Percentiles rank a stretch among this genome's conserved stretches.
Evolutionary conservation across 2,113 vertebrate species (phyloP).

Genomic region (Puffinus mauretanicus): DNA sequence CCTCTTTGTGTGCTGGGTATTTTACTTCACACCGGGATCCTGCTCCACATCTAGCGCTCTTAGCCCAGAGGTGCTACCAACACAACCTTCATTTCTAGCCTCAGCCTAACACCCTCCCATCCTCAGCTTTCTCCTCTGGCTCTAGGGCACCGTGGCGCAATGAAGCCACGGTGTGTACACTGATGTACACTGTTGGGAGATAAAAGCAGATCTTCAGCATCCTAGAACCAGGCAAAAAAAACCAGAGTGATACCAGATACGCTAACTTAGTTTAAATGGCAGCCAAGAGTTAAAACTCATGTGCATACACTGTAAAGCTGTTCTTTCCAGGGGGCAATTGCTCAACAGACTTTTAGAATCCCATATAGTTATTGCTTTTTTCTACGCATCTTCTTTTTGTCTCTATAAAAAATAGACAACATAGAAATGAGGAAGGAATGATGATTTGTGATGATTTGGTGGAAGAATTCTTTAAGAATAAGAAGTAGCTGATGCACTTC

Average conservation of each 20-base stretch:
- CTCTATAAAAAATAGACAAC: not conserved
- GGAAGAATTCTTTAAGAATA: constrained; percentile 36
- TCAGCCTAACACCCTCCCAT: not conserved
- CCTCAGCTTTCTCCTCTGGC: not conserved
- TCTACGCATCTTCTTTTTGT: not conserved
- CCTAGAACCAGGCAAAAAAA: not conserved
- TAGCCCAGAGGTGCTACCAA: not conserved
- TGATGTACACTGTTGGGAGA: not conserved
- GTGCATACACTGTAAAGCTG: not conserved
- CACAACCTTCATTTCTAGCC: not conserved
- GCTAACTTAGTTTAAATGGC: not conserved
- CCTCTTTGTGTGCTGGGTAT: not conserved
- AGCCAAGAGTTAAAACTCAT: constrained; percentile 27
- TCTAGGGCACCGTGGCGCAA: accelerated
- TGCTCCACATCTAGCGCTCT: not conserved
- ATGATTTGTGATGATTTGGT: constrained; percentile 28
- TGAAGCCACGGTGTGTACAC: no score
- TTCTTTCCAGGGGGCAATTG: constrained; percentile 13
- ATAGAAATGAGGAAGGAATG: not conserved
- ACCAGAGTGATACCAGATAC: not conserved
- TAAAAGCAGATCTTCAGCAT: not conserved
- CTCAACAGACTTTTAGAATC: constrained; percentile 22
- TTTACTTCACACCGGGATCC: not conserved
- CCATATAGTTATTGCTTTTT: not conserved
- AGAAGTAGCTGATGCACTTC: constrained; percentile 41